Evolutionary conservation across 2,797 vertebrate species (phyloP).

Genomic region (Caiman crocodilus): DNA sequence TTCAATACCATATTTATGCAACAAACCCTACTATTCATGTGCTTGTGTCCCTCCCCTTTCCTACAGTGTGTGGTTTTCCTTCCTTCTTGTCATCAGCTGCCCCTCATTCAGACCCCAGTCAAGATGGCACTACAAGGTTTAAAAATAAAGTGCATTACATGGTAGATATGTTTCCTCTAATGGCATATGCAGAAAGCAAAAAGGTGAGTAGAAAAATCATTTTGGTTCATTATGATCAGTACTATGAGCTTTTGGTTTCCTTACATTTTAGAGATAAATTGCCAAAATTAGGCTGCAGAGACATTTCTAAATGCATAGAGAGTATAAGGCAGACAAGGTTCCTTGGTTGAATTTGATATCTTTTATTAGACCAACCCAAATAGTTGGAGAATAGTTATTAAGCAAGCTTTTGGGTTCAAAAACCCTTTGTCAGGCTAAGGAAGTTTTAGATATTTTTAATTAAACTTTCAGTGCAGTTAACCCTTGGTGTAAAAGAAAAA

Average conservation of each 20-base stretch:
- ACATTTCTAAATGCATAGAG: neutral
- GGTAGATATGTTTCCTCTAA: neutral
- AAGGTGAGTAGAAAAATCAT: slow-evolving; percentile 44
- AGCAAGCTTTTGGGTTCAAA: too few relatives aligned
- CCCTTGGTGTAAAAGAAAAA: too few relatives aligned
- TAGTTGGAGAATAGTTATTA: too few relatives aligned
- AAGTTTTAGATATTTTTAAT: too few relatives aligned
- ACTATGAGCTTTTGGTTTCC: slow-evolving; percentile 12
- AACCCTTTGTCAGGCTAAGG: too few relatives aligned
- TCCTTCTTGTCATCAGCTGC: slow-evolving; percentile 24
- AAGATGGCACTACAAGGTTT: slow-evolving; percentile 15
- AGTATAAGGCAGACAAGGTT: neutral
- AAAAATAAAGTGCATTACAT: neutral
- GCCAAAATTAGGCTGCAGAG: slow-evolving; percentile 16
- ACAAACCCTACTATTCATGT: neutral
- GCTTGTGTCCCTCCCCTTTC: slow-evolving; percentile 16
- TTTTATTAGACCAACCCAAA: too few relatives aligned
- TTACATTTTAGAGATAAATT: slow-evolving; percentile 11
- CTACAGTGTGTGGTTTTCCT: neutral
- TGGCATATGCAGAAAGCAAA: slow-evolving; percentile 17
- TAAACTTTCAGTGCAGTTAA: too few relatives aligned
- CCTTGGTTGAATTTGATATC: too few relatives aligned
- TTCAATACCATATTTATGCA: too few relatives aligned
- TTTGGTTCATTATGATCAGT: slow-evolving; percentile 5
- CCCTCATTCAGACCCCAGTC: slow-evolving; percentile 14